Evolutionary conservation across 2,113 vertebrate species (phyloP).

Genomic region (Telmatochromis brachygnathus): DNA sequence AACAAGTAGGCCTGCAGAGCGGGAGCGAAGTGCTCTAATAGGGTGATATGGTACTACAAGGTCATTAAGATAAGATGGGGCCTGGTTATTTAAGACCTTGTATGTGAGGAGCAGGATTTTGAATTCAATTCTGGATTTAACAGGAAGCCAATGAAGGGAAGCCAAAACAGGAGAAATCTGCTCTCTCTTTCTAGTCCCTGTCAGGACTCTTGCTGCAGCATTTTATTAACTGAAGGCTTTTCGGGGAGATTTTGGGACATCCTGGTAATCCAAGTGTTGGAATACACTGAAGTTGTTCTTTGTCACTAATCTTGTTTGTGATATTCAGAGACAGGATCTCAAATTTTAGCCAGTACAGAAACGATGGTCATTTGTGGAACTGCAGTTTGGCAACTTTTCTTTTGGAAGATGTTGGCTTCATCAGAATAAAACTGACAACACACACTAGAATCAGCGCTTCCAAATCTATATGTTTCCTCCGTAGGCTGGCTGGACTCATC

Average conservation of each 20-base stretch:
- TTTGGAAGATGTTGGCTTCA: neutral
- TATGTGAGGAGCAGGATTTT: too few species aligned
- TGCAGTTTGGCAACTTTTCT: neutral
- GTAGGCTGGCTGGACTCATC: neutral
- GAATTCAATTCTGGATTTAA: too few species aligned
- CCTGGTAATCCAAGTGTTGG: neutral
- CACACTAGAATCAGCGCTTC: neutral
- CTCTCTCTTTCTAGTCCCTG: neutral
- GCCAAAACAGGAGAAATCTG: fast-evolving
- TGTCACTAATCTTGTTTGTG: neutral
- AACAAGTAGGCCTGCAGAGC: too few species aligned
- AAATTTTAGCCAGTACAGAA: neutral
- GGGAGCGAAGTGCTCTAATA: too few species aligned
- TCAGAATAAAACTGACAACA: neutral
- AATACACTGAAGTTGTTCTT: neutral
- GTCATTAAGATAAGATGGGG: too few species aligned
- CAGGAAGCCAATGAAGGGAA: neutral
- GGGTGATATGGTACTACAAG: too few species aligned
- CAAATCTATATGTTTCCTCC: neutral
- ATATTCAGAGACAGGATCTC: neutral
- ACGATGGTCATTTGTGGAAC: neutral
- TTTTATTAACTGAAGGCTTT: neutral
- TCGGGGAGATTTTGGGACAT: neutral
- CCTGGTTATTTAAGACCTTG: too few species aligned
- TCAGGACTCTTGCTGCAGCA: neutral